These are phyloP conservation scores for Oryzias melastigma DNA, from an alignment of 2,113 vertebrate species.

Conservation along the genomic window DNA sequence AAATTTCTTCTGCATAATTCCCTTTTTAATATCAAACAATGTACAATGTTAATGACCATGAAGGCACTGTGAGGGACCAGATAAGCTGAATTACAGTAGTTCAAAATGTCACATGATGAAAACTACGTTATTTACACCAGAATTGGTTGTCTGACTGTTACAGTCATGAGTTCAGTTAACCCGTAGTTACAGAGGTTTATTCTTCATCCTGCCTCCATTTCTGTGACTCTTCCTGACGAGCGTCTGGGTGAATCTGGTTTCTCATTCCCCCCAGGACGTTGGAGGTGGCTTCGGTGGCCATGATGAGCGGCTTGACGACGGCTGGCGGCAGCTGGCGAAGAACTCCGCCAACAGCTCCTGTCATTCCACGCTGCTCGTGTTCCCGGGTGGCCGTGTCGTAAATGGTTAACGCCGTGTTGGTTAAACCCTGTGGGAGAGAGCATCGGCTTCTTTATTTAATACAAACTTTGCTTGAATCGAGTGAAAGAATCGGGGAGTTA, in stretches of 20 bases:
- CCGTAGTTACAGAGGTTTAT: conserved; percentile 47
- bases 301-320: conserved; percentile 93
- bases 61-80: conserved; percentile 75
- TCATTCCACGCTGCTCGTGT: conserved; percentile 95
- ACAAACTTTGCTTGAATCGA: neutral
- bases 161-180: conserved; percentile 23
- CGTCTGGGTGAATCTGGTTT: conserved; percentile 96
- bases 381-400: conserved; percentile 95
- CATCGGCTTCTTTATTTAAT: neutral
- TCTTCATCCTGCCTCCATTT: conserved; percentile 94
- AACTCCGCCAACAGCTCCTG: conserved; percentile 94
- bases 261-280: conserved; percentile 97
- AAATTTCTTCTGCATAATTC: conserved; percentile 17
- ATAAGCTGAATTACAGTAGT: conserved; percentile 43
- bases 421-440: conserved; percentile 81
- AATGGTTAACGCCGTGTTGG: conserved; percentile 95
- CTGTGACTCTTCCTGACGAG: conserved; percentile 95
- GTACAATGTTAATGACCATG: conserved; percentile 56
- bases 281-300: conserved; percentile 95
- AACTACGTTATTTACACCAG: conserved; percentile 52
- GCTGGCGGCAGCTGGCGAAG: conserved; percentile 94
- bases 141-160: conserved; percentile 18
- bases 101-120: conserved; percentile 54
- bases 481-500: neutral
- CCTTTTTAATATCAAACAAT: conserved; percentile 34